phyloP scores from a whole-genome alignment of 2,113 vertebrate genomes.

The Callipepla squamata region DNA sequence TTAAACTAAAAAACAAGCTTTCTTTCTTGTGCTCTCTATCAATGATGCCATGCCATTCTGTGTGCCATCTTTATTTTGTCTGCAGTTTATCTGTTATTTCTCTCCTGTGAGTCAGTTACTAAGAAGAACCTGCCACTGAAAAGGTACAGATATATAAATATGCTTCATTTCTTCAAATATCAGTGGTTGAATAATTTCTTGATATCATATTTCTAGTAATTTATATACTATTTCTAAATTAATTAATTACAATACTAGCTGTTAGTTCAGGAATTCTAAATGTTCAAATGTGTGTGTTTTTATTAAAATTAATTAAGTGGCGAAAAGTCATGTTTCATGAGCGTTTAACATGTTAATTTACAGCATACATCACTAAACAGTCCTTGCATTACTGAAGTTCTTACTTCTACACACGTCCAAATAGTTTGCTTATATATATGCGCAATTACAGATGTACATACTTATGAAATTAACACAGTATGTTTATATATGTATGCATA shows the following conservation, averaged over 20 bases:
- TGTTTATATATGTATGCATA: fast-evolving
- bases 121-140: background rate
- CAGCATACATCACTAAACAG: background rate
- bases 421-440: background rate
- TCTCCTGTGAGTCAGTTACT: background rate
- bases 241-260: background rate
- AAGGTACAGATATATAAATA: background rate
- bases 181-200: background rate
- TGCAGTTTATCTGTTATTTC: background rate
- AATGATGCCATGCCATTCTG: background rate
- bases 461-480: background rate
- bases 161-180: background rate
- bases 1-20: background rate
- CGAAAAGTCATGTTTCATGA: background rate
- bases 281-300: background rate
- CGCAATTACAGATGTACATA: fast-evolving
- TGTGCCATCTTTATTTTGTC: background rate
- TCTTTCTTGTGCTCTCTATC: background rate
- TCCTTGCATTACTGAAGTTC: background rate
- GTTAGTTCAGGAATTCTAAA: background rate
- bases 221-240: background rate
- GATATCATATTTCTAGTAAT: background rate
- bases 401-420: background rate
- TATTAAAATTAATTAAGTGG: background rate
- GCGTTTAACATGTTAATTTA: background rate